phyloP scores from a whole-genome alignment of 2,797 vertebrate genomes.

The Hydrophis major region DNA sequence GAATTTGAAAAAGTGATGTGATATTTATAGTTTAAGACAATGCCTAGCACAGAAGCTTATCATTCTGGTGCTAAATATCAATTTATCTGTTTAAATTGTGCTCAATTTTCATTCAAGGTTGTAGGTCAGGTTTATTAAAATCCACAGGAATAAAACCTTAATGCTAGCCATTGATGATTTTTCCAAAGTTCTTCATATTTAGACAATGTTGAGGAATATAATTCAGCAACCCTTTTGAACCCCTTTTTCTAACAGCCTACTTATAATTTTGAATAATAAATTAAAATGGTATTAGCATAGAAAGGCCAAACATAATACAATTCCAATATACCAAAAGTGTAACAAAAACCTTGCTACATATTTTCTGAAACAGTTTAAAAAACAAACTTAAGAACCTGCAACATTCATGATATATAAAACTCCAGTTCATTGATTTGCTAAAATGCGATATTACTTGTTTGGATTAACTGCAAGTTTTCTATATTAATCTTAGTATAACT shows the following conservation, averaged over 20 bases:
- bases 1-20: not conserved
- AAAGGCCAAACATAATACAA: not conserved
- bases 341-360: not conserved
- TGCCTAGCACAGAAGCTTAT: not conserved
- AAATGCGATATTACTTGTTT: not conserved
- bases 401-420: not conserved
- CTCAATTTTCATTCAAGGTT: not conserved
- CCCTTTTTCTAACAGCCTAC: not conserved
- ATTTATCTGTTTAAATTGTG: not conserved
- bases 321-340: not conserved
- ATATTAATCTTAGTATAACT: not conserved
- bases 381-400: not conserved
- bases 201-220: not conserved
- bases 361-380: not conserved
- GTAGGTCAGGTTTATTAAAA: not conserved
- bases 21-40: not conserved
- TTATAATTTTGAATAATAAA: not conserved
- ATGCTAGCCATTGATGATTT: not conserved
- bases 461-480: not conserved
- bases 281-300: not conserved
- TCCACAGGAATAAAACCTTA: not conserved
- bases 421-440: not conserved
- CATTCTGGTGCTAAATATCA: not conserved
- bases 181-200: not conserved
- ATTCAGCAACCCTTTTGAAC: not conserved